Conservation (phyloP, 2,797 vertebrate genomes). For the Manis javanica region DNA sequence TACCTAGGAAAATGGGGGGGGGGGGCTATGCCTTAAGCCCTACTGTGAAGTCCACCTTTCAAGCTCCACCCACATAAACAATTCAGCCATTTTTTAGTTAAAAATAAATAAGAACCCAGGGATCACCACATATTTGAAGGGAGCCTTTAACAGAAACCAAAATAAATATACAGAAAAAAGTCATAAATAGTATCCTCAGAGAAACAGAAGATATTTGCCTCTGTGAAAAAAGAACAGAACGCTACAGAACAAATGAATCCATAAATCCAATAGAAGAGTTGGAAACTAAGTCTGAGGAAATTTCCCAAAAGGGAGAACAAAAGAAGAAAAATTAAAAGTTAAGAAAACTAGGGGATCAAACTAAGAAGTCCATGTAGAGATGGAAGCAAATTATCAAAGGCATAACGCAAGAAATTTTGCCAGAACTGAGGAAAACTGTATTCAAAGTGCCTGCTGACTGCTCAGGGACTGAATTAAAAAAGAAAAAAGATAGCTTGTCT, state of each 20-base stretch:
- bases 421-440: conserved; percentile 11
- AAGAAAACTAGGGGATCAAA: background rate
- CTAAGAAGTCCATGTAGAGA: background rate
- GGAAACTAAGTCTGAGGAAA: conserved; percentile 36
- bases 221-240: conserved; percentile 25
- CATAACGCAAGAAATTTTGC: background rate
- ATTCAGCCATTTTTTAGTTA: background rate
- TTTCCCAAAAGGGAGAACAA: background rate
- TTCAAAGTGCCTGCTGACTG: background rate
- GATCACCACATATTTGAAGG: background rate
- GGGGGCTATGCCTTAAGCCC: background rate
- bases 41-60: background rate
- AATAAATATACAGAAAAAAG: background rate
- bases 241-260: background rate
- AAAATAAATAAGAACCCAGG: background rate
- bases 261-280: background rate
- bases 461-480: background rate
- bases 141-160: background rate
- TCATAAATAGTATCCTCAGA: background rate
- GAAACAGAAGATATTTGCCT: background rate
- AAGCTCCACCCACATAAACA: background rate
- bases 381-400: background rate
- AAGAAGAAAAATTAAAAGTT: background rate
- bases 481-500: background rate
- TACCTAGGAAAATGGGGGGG: background rate